Evolutionary conservation across 2,888 invertebrate genomes (phyloP).

Genomic region (Brenthis daphne): DNA sequence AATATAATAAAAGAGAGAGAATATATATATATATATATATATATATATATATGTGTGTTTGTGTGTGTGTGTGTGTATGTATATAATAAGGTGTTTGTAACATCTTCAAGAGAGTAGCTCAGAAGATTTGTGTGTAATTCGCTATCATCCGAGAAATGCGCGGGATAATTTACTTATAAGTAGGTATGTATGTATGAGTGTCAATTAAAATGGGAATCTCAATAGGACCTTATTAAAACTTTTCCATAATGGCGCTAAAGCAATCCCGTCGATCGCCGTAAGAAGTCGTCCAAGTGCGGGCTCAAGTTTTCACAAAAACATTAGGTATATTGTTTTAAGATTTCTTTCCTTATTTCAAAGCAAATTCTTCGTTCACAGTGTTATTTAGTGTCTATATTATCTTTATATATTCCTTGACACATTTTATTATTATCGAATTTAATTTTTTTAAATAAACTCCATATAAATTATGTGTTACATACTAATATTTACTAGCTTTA

Average conservation of each 20-base stretch:
- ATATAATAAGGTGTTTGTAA: too few species aligned
- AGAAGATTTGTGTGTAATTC: too few species aligned
- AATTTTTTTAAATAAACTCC: too few species aligned
- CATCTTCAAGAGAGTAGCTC: too few species aligned
- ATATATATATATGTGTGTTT: too few species aligned
- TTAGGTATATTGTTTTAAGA: not conserved
- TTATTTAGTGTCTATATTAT: not conserved
- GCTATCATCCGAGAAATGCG: too few species aligned
- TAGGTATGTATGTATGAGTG: not conserved
- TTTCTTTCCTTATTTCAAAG: not conserved
- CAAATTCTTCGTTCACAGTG: not conserved
- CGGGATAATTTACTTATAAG: too few species aligned
- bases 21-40: too few species aligned
- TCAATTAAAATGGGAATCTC: not conserved
- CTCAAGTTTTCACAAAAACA: conserved; percentile 1
- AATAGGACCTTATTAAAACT: conserved; percentile 8
- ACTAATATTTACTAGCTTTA: not conserved
- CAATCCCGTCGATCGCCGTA: conserved; percentile 1
- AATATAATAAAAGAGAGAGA: too few species aligned
- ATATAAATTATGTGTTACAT: too few species aligned
- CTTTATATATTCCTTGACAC: too few species aligned
- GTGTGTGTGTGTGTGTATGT: too few species aligned
- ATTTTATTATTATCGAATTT: not conserved
- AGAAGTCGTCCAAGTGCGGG: conserved; percentile 10
- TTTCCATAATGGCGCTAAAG: conserved; percentile 10